These are phyloP conservation scores for Apamea epomidion DNA, from an alignment of 2,888 invertebrate species.

Conservation along the genomic window DNA sequence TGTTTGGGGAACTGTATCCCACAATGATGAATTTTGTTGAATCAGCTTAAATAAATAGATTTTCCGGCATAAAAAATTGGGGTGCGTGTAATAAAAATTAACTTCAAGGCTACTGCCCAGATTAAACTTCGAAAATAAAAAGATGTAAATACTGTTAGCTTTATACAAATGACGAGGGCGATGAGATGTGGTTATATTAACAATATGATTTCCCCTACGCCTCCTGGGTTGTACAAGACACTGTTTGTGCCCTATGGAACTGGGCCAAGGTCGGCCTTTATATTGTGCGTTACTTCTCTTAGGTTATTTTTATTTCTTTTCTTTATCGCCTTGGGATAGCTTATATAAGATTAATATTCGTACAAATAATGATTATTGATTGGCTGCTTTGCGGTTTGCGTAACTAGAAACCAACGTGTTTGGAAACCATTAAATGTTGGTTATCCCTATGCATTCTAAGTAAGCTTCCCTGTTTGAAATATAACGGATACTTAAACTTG, in stretches of 20 bases:
- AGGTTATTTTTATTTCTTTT: constrained; percentile 64
- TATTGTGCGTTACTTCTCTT: constrained; percentile 53
- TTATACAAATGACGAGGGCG: constrained; percentile 41
- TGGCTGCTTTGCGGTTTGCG: not conserved
- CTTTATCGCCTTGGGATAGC: constrained; percentile 62
- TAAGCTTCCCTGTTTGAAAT: not conserved
- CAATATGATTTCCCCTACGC: constrained; percentile 58
- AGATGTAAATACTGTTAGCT: constrained; percentile 16
- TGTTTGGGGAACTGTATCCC: not conserved
- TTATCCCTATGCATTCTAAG: not conserved
- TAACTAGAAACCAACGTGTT: constrained; percentile 19
- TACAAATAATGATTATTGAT: constrained; percentile 53
- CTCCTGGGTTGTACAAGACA: constrained; percentile 50
- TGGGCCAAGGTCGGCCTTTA: constrained; percentile 44
- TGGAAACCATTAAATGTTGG: constrained; percentile 14
- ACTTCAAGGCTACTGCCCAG: not conserved
- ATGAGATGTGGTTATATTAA: constrained; percentile 52
- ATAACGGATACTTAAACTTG: not conserved
- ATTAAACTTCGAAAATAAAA: constrained; percentile 30
- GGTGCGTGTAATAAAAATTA: constrained; percentile 7
- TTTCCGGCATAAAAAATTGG: not conserved
- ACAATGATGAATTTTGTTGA: not conserved
- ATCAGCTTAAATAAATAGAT: not conserved
- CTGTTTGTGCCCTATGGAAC: constrained; percentile 66
- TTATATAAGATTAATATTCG: constrained; percentile 59